These are phyloP conservation scores for Parascotia fuliginaria DNA, from an alignment of 2,888 invertebrate genomes.

Conservation along the genomic window DNA sequence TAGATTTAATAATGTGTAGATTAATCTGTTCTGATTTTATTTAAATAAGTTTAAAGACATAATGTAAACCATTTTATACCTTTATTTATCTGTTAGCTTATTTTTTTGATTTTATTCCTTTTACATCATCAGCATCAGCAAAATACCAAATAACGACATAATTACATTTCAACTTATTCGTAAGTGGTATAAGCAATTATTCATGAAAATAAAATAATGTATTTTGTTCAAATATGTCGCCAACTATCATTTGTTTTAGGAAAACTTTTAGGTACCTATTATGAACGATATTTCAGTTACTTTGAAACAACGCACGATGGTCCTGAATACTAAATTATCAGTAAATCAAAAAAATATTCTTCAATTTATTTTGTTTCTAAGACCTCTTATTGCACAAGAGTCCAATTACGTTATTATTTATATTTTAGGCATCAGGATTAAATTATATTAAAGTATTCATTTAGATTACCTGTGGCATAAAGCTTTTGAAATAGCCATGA, in stretches of 20 bases:
- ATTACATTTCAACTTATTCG: no score
- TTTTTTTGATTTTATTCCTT: no score
- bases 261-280: background rate
- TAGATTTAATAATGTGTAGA: no score
- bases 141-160: no score
- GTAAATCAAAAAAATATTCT: background rate
- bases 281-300: background rate
- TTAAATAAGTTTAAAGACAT: no score
- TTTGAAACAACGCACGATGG: background rate
- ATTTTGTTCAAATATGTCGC: background rate
- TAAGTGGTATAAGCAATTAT: no score
- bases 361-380: background rate
- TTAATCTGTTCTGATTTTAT: no score
- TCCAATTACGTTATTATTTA: background rate
- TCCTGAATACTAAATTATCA: background rate
- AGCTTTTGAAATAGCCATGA: slow-evolving; percentile 1
- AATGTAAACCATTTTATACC: no score
- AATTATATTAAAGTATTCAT: background rate
- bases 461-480: slow-evolving; percentile 2
- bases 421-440: background rate
- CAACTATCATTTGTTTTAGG: background rate
- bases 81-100: no score
- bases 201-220: no score
- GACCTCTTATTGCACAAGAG: background rate
- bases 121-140: no score